These are phyloP conservation scores for Eidolon dupreanum DNA, from an alignment of 2,797 vertebrate species.

Conservation along the genomic window DNA sequence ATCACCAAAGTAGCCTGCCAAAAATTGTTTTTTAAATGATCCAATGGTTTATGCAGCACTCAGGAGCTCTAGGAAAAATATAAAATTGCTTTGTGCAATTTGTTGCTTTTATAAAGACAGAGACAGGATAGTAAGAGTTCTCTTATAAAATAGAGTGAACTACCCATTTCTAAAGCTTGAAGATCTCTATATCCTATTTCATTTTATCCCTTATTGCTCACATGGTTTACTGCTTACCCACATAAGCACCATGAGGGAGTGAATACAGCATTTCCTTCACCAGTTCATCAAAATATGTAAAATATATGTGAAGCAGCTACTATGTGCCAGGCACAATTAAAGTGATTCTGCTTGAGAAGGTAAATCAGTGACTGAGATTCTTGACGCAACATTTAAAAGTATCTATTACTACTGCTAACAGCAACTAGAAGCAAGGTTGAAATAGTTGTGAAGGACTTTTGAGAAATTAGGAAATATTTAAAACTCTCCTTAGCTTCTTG, in stretches of 20 bases:
- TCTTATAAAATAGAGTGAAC: background rate
- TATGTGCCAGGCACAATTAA: background rate
- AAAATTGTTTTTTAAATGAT: constrained; percentile 51
- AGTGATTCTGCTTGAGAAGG: constrained; percentile 67
- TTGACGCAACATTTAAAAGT: constrained; percentile 68
- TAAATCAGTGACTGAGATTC: constrained; percentile 76
- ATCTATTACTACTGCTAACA: constrained; percentile 71
- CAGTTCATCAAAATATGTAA: background rate
- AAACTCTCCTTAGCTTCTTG: constrained; percentile 54
- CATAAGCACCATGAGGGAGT: background rate
- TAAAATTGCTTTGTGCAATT: constrained; percentile 38
- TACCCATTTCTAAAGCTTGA: background rate
- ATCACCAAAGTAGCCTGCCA: constrained; percentile 32
- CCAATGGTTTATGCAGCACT: background rate
- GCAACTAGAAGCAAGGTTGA: background rate
- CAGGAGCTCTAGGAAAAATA: background rate
- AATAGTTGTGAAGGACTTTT: constrained; percentile 53
- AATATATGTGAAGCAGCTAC: background rate
- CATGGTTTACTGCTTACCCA: background rate
- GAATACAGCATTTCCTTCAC: background rate
- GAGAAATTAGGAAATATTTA: constrained; percentile 75
- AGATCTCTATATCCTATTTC: background rate
- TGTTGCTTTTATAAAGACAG: constrained; percentile 36
- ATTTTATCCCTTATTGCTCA: background rate
- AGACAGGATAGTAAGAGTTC: background rate